phyloP scores from a whole-genome alignment of 2,113 vertebrate species.

The Cryptoleucopteryx plumbea region DNA sequence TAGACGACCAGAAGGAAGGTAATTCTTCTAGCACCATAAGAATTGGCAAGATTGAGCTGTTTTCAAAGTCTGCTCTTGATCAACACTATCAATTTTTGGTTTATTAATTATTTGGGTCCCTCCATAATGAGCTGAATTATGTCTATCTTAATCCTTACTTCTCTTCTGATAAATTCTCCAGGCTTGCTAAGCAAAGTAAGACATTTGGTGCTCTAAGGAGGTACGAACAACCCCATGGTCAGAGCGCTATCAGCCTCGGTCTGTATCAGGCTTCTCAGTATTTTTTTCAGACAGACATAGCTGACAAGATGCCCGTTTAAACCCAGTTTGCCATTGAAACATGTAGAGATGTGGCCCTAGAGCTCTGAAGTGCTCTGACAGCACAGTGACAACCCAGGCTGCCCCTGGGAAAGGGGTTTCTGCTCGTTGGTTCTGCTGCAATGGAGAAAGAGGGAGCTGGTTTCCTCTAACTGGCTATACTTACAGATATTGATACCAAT shows the following conservation, averaged over 20 bases:
- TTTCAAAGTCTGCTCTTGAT: background rate
- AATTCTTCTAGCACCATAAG: background rate
- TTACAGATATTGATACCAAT: background rate
- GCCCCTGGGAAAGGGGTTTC: background rate
- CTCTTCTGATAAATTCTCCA: background rate
- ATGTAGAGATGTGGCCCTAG: background rate
- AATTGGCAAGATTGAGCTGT: background rate
- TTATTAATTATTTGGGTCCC: background rate
- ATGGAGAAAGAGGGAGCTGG: background rate
- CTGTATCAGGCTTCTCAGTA: background rate
- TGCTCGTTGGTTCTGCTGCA: background rate
- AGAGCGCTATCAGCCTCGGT: rapidly evolving
- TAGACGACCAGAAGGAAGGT: background rate
- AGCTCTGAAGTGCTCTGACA: background rate
- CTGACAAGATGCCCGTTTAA: background rate
- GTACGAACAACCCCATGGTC: background rate
- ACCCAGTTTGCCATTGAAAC: background rate
- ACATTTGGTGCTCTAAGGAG: background rate
- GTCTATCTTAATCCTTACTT: background rate
- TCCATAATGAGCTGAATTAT: background rate
- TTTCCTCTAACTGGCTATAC: background rate
- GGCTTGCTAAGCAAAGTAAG: background rate
- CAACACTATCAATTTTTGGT: background rate
- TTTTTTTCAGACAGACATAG: background rate
- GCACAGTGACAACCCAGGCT: background rate